These are phyloP conservation scores for Chrysocyon brachyurus DNA, from an alignment of 2,797 vertebrate genomes.

Conservation along the genomic window DNA sequence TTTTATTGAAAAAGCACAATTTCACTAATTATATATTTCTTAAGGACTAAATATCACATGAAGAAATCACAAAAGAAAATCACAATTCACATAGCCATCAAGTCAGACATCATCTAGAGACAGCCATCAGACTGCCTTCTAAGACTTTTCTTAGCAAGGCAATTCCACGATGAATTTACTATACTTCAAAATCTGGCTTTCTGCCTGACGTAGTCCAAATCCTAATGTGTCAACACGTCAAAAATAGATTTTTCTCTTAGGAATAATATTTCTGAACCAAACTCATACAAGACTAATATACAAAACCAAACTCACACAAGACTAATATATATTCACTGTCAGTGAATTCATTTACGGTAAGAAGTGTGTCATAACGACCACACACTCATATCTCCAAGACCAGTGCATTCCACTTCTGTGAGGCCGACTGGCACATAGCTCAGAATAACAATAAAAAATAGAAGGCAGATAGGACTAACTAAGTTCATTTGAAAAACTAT, in stretches of 20 bases:
- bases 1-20: background rate
- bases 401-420: background rate
- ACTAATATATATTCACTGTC: background rate
- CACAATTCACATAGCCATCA: background rate
- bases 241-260: background rate
- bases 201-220: background rate
- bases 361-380: background rate
- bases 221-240: background rate
- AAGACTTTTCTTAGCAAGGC: background rate
- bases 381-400: background rate
- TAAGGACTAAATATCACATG: background rate
- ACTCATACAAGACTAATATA: background rate
- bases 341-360: background rate
- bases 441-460: background rate
- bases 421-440: background rate
- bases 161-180: background rate
- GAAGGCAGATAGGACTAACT: background rate
- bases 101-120: background rate
- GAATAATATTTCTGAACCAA: constrained; percentile 24
- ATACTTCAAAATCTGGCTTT: background rate
- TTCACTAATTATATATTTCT: background rate
- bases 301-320: background rate
- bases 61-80: constrained; percentile 37
- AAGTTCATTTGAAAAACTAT: background rate
- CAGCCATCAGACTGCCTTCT: background rate